Conservation (phyloP, 2,113 vertebrate genomes). For the Saguinus midas region DNA sequence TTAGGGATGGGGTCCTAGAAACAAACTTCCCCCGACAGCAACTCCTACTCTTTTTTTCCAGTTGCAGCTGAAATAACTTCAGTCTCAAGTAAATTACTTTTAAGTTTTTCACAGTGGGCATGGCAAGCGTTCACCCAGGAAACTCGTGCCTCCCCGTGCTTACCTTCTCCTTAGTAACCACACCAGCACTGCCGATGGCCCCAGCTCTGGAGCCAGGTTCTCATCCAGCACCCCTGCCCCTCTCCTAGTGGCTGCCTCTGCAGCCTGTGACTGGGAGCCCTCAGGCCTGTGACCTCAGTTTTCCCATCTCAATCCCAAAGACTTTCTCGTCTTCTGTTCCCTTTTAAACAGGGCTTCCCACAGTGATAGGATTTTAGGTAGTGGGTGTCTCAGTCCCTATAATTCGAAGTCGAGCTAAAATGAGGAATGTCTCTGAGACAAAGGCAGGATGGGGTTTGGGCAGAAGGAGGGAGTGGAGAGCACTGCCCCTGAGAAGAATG, state of each 20-base stretch:
- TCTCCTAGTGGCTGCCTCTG: background rate
- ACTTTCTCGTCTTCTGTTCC: background rate
- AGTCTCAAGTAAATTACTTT: background rate
- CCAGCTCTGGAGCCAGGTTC: background rate
- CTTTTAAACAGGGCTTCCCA: background rate
- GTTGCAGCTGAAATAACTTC: background rate
- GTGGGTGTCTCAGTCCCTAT: background rate
- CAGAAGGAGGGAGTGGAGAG: background rate
- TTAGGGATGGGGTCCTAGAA: background rate
- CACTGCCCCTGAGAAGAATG: background rate
- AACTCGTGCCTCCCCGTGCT: background rate
- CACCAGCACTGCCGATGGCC: rapidly evolving
- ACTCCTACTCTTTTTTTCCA: background rate
- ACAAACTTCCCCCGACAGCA: background rate
- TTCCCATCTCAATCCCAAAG: background rate
- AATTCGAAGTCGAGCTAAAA: background rate
- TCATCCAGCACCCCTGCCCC: too few species aligned
- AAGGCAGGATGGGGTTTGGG: background rate
- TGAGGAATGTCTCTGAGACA: background rate
- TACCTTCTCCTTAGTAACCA: background rate
- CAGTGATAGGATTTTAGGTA: background rate
- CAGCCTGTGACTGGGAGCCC: rapidly evolving
- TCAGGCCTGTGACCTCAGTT: background rate
- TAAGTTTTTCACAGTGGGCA: background rate
- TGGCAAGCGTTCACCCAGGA: background rate